Evolutionary conservation across 2,888 invertebrate genomes (phyloP).

Genomic region (Apotomis turbidana): DNA sequence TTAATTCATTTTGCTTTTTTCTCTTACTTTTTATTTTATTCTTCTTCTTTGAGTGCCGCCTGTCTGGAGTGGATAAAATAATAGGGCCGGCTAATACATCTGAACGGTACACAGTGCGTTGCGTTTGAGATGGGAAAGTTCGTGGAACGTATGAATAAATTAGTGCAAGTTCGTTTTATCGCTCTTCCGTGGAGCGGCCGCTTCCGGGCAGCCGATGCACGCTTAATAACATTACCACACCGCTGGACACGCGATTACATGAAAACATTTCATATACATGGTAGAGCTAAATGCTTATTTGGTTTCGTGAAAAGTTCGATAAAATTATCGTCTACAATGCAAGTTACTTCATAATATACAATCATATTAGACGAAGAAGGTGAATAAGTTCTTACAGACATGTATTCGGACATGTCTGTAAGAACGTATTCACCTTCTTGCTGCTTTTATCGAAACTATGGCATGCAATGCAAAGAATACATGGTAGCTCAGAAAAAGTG

Average conservation of each 20-base stretch:
- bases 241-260: conserved; percentile 18
- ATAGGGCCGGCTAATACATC: conserved; percentile 60
- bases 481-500: too few relatives aligned
- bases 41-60: conserved; percentile 76
- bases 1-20: conserved; percentile 81
- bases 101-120: conserved; percentile 50
- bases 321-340: neutral
- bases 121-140: conserved; percentile 51
- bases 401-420: too few relatives aligned
- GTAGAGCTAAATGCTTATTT: neutral
- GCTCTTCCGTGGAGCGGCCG: conserved; percentile 48
- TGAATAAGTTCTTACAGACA: too few relatives aligned
- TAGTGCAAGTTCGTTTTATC: conserved; percentile 58
- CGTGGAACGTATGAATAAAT: conserved; percentile 60
- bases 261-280: neutral
- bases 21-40: conserved; percentile 72
- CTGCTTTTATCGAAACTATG: too few relatives aligned
- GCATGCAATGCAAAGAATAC: too few relatives aligned
- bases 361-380: too few relatives aligned
- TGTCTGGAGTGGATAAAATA: conserved; percentile 74
- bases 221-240: conserved; percentile 13
- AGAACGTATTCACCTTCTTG: too few relatives aligned
- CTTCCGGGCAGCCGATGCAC: conserved; percentile 33
- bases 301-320: neutral
- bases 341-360: too few relatives aligned